These are phyloP conservation scores for Popillia japonica DNA, from an alignment of 1,140 invertebrate genomes.

Conservation along the genomic window DNA sequence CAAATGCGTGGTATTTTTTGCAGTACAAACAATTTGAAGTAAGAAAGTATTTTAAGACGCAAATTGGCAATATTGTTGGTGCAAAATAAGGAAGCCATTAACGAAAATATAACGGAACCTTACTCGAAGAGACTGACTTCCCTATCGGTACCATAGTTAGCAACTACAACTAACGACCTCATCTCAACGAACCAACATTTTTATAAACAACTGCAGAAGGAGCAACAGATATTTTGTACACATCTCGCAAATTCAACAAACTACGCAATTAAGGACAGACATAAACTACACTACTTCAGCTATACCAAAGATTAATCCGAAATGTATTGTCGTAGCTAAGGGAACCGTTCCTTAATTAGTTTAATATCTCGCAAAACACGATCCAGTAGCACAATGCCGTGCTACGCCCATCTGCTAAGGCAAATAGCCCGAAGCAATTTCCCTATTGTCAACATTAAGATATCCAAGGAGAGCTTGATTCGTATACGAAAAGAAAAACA, in stretches of 20 bases:
- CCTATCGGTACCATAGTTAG: too few species aligned
- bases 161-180: too few species aligned
- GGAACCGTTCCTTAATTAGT: neutral
- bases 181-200: too few species aligned
- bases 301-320: neutral
- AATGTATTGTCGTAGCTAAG: neutral
- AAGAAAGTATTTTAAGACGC: too few species aligned
- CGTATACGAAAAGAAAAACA: too few species aligned
- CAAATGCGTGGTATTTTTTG: too few species aligned
- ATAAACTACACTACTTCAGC: neutral
- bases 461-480: neutral
- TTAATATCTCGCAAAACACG: constrained; percentile 10
- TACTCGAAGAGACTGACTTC: too few species aligned
- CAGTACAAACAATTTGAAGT: too few species aligned
- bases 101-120: too few species aligned
- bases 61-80: too few species aligned
- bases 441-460: constrained; percentile 35
- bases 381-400: neutral
- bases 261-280: neutral
- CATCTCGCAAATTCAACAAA: neutral
- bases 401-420: neutral
- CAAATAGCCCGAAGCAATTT: neutral
- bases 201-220: too few species aligned
- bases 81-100: too few species aligned
- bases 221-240: neutral